Evolutionary conservation across 2,797 vertebrate species (phyloP), one percentile per base, ranked within the genome.

Genomic region (Scolopax rusticola): DNA sequence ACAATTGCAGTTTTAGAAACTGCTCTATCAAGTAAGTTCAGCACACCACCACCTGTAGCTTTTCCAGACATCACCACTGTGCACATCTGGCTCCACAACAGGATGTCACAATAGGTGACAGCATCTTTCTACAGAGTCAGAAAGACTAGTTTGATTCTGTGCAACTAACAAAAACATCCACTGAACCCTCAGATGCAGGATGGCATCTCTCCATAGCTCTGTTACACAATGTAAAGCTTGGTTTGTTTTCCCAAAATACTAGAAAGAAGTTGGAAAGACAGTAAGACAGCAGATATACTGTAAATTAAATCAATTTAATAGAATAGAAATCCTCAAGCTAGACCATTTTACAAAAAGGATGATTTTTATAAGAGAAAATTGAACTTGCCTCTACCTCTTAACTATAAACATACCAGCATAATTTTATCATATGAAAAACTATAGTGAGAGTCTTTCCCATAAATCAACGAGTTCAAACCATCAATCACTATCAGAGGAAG

Each of bases 41-140:
- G 59, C 71, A 33, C 23, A 19, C 0, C 33, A 67, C 43, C 71
- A 75, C 53, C 74, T 47, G 25, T 3, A 65, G 23, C 33, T 48
- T 43, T 27, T 45, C 24, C 59, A 30, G n/a, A 7, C 27, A 12
- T 2, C 4, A 1, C 9, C 70, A 15, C 56, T 0, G 1, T 0
- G 5, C 45, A 28, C 48, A 41, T 5, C 36, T 48, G 75, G 17
- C 43, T 54, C 50, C 59, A 47, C 20, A 3, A 6, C 6, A 36
- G 23, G 41, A 12, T 0, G 1, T 2, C 45, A 54, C 51, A 54
- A 54, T n/a, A 41, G 36, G n/a, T 10, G 74, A n/a, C 12, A 8
- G 19, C 0, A 2, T 8, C 45, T 24, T 54, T 38, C 73, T 41
- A 43, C 36, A 68, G 32, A 6, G n/a, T 63, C 43, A 28, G 36